A percentile compares a stretch with the other conserved stretches of the same genome.
Conservation (phyloP, 2,888 invertebrate genomes). For the Halictus quadricinctus region DNA sequence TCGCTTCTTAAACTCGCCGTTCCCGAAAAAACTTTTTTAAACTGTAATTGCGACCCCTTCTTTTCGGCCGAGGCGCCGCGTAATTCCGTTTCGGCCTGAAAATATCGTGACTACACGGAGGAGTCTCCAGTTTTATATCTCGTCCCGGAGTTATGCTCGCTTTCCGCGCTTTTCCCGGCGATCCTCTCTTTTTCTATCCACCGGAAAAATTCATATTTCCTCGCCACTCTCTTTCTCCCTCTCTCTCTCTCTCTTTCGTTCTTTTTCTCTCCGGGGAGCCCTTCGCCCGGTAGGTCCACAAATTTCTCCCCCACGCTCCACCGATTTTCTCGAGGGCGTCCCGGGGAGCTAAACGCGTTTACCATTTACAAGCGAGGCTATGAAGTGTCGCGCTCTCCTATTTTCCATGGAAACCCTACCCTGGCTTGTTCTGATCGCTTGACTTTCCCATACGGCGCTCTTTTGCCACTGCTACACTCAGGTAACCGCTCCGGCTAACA, state of each 20-base stretch:
- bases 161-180: background rate
- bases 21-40: slow-evolving; percentile 52
- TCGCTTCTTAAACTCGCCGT: slow-evolving; percentile 67
- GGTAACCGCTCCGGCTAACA: background rate
- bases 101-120: slow-evolving; percentile 59
- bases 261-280: slow-evolving; percentile 37
- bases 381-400: slow-evolving; percentile 3
- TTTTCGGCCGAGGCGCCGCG: slow-evolving; percentile 35
- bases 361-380: slow-evolving; percentile 30
- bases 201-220: slow-evolving; percentile 58
- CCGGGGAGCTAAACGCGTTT: slow-evolving; percentile 23
- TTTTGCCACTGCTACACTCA: background rate
- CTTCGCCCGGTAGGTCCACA: slow-evolving; percentile 39
- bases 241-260: background rate
- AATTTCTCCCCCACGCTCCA: slow-evolving; percentile 29
- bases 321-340: slow-evolving; percentile 32
- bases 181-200: background rate
- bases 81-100: slow-evolving; percentile 61
- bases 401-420: slow-evolving; percentile 3
- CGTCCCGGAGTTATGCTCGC: slow-evolving; percentile 42
- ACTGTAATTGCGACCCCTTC: slow-evolving; percentile 58
- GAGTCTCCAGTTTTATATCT: slow-evolving; percentile 57
- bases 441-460: background rate
- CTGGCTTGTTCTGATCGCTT: background rate
- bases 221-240: background rate